A percentile compares a stretch with the other conserved stretches of the same genome.
Conservation (phyloP, 2,888 invertebrate species). For the Pardosa pseudoannulata region DNA sequence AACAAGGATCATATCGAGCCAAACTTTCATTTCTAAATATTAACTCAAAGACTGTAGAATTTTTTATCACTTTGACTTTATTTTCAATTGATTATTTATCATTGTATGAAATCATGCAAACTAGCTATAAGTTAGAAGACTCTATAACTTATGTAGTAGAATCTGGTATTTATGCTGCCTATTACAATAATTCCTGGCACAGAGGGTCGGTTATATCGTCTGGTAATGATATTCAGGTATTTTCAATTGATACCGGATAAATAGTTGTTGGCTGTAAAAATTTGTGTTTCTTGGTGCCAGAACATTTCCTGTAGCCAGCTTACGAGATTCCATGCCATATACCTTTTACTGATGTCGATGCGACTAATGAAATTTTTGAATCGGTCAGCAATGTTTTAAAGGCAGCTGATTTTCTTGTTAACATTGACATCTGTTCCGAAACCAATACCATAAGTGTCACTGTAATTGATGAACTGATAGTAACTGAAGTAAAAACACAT, state of each 20-base stretch:
- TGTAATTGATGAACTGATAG: background rate
- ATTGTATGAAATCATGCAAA: slow-evolving; percentile 31
- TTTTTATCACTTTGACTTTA: slow-evolving; percentile 32
- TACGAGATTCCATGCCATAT: slow-evolving; percentile 42
- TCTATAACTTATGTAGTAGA: background rate
- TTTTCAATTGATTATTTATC: background rate
- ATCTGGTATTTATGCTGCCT: slow-evolving; percentile 27
- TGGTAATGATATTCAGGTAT: background rate
- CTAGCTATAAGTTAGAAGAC: slow-evolving; percentile 4
- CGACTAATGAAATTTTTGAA: background rate
- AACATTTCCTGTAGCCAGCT: slow-evolving; percentile 45
- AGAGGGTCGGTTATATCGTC: slow-evolving; percentile 20
- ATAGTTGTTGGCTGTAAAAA: background rate
- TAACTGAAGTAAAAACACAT: background rate
- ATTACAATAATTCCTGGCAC: slow-evolving; percentile 26
- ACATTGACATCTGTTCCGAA: slow-evolving; percentile 1
- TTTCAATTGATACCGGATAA: slow-evolving; percentile 45
- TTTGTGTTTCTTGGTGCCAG: slow-evolving; percentile 32
- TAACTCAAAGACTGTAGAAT: background rate
- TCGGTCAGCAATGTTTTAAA: background rate
- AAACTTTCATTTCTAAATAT: slow-evolving; percentile 15
- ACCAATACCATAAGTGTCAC: background rate
- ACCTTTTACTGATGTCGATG: background rate
- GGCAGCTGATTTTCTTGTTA: slow-evolving; percentile 13
- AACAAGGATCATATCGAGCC: slow-evolving; percentile 20